phyloP scores from a whole-genome alignment of 1,140 invertebrate genomes.

The Diploscapter pachys region DNA sequence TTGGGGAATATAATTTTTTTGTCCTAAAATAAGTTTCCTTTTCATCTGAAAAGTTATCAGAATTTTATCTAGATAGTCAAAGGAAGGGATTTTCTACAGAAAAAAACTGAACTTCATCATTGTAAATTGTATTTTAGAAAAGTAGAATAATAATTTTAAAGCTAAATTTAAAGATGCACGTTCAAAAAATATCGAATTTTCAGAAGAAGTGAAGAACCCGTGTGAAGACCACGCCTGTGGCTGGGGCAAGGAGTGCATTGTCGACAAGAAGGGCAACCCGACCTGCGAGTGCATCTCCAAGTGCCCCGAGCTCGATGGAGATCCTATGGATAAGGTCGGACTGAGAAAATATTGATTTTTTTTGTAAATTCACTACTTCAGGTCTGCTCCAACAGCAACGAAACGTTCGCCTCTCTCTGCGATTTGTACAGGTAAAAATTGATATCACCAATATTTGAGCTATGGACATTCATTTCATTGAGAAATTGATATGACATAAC shows the following conservation, averaged over 20 bases:
- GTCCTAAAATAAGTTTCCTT: no score
- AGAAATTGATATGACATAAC: no score
- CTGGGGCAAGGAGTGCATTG: constrained; percentile 79
- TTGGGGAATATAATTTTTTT: no score
- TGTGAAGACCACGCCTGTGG: constrained; percentile 81
- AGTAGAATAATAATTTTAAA: background rate
- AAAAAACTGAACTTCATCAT: background rate
- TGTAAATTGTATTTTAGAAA: background rate
- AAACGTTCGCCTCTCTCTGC: constrained; percentile 87
- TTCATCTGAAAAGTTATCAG: background rate
- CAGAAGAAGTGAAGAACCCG: constrained; percentile 64
- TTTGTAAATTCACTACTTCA: constrained; percentile 47
- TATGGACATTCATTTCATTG: no score
- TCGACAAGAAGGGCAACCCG: constrained; percentile 70
- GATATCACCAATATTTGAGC: no score
- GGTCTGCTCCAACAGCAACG: constrained; percentile 88
- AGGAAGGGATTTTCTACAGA: background rate
- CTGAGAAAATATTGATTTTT: background rate
- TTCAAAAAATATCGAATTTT: constrained; percentile 14
- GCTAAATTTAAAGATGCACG: background rate
- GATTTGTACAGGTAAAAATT: constrained; percentile 72
- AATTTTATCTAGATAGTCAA: background rate
- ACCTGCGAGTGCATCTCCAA: constrained; percentile 79
- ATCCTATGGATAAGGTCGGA: constrained; percentile 52
- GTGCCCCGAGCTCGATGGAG: constrained; percentile 67